A percentile compares a stretch with the other conserved stretches of the same genome.
Conservation (phyloP, 2,888 invertebrate species). For the Phrixothrix hirtus region DNA sequence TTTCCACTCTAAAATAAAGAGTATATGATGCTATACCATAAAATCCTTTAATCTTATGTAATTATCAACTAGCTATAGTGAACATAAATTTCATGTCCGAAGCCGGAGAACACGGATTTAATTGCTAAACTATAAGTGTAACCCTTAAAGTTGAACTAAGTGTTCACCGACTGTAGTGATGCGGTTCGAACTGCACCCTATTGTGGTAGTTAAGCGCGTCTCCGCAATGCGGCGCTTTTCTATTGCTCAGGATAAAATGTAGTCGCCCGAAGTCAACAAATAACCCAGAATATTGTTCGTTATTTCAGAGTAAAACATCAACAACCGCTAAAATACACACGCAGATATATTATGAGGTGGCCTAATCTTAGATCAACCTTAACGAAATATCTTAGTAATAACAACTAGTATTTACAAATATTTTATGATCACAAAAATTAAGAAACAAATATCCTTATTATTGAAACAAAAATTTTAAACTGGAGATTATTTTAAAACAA, state of each 20-base stretch:
- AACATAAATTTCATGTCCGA: constrained; percentile 16
- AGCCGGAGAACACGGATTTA: constrained; percentile 23
- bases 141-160: constrained; percentile 27
- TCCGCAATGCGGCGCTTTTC: constrained; percentile 36
- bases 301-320: constrained; percentile 32
- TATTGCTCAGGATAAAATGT: constrained; percentile 22
- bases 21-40: constrained; percentile 3
- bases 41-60: constrained; percentile 18
- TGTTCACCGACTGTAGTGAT: constrained; percentile 17
- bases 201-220: constrained; percentile 27
- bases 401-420: too few relatives aligned
- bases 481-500: too few relatives aligned
- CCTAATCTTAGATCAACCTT: constrained; percentile 36
- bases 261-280: constrained; percentile 36
- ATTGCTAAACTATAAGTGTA: constrained; percentile 25
- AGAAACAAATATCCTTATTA: too few relatives aligned
- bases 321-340: constrained; percentile 33
- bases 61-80: constrained; percentile 17
- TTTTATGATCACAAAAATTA: too few relatives aligned
- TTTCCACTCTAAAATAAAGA: constrained; percentile 1
- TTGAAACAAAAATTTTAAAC: too few relatives aligned
- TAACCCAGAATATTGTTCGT: constrained; percentile 34
- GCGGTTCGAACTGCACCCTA: constrained; percentile 23
- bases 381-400: too few relatives aligned
- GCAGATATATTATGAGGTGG: constrained; percentile 35